Base-by-base conservation (phyloP, 2,797 vertebrate species). In the Eremophila alpestris region DNA sequence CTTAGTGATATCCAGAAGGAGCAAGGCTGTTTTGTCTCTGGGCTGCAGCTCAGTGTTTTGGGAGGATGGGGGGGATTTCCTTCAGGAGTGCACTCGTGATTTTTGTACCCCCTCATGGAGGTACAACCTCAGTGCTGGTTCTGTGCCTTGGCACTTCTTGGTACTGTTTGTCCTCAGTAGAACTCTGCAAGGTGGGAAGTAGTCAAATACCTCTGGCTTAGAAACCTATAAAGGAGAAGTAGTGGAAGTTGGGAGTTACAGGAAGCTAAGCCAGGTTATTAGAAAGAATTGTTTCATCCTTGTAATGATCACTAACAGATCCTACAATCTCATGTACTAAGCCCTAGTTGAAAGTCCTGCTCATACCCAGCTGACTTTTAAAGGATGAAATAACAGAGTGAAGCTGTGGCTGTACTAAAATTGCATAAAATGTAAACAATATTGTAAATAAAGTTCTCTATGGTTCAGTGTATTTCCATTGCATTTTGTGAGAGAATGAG, bases 401-500 rank as follows among this genome's bases (percentile, higher is more conserved):
- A 76, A 38, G 36, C 46, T 89, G 45, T 16, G 70, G 70, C 87
- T 89, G 34, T 45, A 36, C n/a, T 46, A 73, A 88, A 93, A 69
- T 18, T 49, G 22, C 23, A 51, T 79, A 70, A 91, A 95, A 85
- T 93, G 22, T 30, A 85, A 92, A 46, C 6, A 60, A 64, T 70
- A 52, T 63, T 16, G 9, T 91, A 93, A 94, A 92, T 62, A 90
- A 52, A 91, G 13, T 55, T 86, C 59, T 65, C 23, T 52, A 59
- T 75, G 87, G 58, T 71, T 94, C 64, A 49, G 26, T 73, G 51
- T 91, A 68, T 79, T 91, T 54, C 40, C 48, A 59, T 60, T 95
- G 92, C 41, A 90, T 79, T 74, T 71, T 80, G 43, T 73, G 70
- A 90, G 59, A 94, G 78, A 96, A 83, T 62, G 68, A 84, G 67